Conservation (phyloP, 2,888 invertebrate genomes). For the Cephus sareptanus region DNA sequence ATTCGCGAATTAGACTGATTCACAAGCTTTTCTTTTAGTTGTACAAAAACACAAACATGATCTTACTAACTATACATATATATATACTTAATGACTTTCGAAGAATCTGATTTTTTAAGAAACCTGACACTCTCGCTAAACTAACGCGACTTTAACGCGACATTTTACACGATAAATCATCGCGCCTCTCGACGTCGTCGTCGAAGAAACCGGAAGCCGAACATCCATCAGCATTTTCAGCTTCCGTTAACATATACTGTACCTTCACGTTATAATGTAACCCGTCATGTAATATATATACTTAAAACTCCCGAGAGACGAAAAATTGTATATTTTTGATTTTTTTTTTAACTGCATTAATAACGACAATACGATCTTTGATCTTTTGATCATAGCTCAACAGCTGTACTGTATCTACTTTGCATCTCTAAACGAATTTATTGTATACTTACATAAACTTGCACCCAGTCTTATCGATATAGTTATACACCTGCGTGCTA, state of each 20-base stretch:
- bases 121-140: not conserved
- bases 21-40: not conserved
- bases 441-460: not conserved
- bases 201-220: not conserved
- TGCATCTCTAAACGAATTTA: not conserved
- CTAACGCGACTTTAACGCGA: not conserved
- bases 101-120: not conserved
- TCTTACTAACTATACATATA: not conserved
- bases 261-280: not conserved
- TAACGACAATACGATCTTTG: not conserved
- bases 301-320: not conserved
- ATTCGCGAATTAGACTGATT: not conserved
- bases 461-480: not conserved
- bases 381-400: not conserved
- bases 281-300: not conserved
- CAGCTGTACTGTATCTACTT: not conserved
- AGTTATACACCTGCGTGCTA: not conserved
- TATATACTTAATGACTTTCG: not conserved
- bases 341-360: not conserved
- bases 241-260: not conserved
- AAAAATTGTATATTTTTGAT: not conserved
- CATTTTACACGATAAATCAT: not conserved
- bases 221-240: not conserved
- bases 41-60: not conserved
- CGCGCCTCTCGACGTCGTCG: not conserved